These are phyloP conservation scores for Brachionus manjavacas DNA, from an alignment of 1,140 invertebrate species.

Conservation along the genomic window DNA sequence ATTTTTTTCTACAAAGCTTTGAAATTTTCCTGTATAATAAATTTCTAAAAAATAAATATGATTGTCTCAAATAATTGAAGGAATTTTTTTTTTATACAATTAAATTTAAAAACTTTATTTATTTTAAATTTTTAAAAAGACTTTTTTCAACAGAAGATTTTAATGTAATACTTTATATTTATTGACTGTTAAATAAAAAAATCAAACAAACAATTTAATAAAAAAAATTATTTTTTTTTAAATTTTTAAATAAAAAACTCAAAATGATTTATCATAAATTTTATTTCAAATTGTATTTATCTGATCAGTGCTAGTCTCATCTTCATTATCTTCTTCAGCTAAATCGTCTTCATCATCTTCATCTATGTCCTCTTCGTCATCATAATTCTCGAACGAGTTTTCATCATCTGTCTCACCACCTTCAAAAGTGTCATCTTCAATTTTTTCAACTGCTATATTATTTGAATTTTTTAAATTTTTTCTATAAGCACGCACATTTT, in stretches of 20 bases:
- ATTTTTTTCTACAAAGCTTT: no score
- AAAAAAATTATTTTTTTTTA: no score
- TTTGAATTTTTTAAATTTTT: not conserved
- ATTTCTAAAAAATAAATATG: no score
- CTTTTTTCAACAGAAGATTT: no score
- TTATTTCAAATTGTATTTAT: not conserved
- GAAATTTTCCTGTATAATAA: no score
- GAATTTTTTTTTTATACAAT: no score
- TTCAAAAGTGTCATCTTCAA: not conserved
- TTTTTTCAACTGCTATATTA: not conserved
- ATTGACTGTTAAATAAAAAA: not conserved
- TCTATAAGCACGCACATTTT: not conserved
- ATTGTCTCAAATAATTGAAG: no score
- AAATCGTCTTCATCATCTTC: constrained; percentile 4
- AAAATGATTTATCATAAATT: not conserved
- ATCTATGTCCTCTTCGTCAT: constrained; percentile 22
- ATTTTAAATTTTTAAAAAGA: no score
- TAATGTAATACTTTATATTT: not conserved
- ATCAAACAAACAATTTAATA: not conserved
- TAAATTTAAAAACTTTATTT: no score
- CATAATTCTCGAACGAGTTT: constrained; percentile 32
- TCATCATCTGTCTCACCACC: not conserved
- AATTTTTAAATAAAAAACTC: not conserved
- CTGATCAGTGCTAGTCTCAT: not conserved
- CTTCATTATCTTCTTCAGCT: constrained; percentile 24